Conservation (phyloP, 2,797 vertebrate genomes). For the Smutsia temminckii region DNA sequence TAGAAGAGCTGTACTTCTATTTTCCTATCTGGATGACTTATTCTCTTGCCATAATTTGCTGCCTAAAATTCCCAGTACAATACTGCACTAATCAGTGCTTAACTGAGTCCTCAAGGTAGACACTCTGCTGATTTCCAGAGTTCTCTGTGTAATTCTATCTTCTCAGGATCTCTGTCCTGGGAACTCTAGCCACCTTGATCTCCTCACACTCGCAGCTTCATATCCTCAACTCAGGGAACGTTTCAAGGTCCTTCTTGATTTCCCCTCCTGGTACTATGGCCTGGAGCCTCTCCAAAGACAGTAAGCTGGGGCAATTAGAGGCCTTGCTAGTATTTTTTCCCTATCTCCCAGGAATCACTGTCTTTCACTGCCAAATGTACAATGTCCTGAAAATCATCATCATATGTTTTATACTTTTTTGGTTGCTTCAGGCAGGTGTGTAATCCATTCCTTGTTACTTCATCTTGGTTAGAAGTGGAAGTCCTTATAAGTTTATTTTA, state of each 20-base stretch:
- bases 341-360: neutral
- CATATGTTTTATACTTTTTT: neutral
- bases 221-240: neutral
- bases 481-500: constrained; percentile 12
- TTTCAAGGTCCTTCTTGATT: neutral
- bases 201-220: neutral
- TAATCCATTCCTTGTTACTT: neutral
- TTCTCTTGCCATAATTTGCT: neutral
- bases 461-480: neutral
- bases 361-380: neutral
- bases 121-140: neutral
- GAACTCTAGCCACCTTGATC: neutral
- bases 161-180: neutral
- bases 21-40: neutral
- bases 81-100: neutral
- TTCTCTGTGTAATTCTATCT: neutral
- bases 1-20: neutral
- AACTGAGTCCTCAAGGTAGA: neutral
- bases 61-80: neutral
- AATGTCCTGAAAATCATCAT: neutral
- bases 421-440: neutral
- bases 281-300: neutral
- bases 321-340: neutral
- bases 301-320: neutral
- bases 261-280: neutral